Conservation (phyloP, 2,797 vertebrate genomes). For the Antennarius maculatus region DNA sequence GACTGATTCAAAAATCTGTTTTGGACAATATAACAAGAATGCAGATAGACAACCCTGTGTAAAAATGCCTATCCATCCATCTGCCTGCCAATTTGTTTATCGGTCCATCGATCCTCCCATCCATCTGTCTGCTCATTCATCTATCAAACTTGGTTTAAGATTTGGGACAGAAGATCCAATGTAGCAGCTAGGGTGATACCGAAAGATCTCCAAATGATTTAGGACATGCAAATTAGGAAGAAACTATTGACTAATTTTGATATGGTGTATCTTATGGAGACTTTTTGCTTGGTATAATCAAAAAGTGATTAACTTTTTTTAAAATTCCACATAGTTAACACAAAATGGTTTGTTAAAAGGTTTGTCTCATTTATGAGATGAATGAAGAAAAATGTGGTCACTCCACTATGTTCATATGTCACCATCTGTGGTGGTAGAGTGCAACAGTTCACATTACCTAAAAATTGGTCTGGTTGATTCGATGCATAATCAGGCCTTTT, state of each 20-base stretch:
- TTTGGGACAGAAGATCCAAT: conserved; percentile 40
- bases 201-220: conserved; percentile 17
- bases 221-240: conserved; percentile 11
- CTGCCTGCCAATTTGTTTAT: conserved; percentile 74
- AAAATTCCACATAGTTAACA: neutral
- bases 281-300: neutral
- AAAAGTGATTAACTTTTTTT: neutral
- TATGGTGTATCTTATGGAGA: neutral
- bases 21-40: conserved; percentile 65
- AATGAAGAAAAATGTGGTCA: no score
- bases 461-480: no score
- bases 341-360: no score
- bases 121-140: conserved; percentile 72
- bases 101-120: conserved; percentile 66
- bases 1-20: conserved; percentile 40
- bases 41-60: conserved; percentile 73
- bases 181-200: conserved; percentile 20
- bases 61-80: conserved; percentile 74
- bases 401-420: no score
- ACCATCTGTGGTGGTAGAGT: no score
- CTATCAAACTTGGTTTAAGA: conserved; percentile 65
- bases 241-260: conserved; percentile 6
- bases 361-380: no score
- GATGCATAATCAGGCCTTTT: no score
- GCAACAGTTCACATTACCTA: no score